These are phyloP conservation scores for Spodoptera littoralis DNA, from an alignment of 2,888 invertebrate species.

Conservation along the genomic window DNA sequence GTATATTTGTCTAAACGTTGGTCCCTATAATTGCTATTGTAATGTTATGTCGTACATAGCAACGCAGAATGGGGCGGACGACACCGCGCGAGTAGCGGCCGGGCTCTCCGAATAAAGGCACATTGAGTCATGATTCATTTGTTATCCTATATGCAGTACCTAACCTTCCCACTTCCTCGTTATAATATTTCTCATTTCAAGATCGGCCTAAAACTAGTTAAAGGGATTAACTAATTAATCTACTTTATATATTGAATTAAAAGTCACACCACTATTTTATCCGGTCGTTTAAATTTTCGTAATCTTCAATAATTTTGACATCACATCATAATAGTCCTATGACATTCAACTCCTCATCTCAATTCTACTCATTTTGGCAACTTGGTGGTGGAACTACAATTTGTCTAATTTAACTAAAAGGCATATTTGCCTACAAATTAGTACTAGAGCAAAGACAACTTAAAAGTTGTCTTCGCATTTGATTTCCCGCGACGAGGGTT, in stretches of 20 bases:
- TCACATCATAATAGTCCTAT: conserved; percentile 84
- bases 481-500: conserved; percentile 78
- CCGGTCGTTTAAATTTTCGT: conserved; percentile 74
- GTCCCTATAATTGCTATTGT: conserved; percentile 88
- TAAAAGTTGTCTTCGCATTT: conserved; percentile 86
- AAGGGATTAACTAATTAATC: conserved; percentile 75
- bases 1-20: conserved; percentile 88
- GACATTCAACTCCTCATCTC: conserved; percentile 77
- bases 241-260: conserved; percentile 78
- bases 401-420: conserved; percentile 84
- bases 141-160: conserved; percentile 81
- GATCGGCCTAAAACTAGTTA: conserved; percentile 83
- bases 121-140: conserved; percentile 85
- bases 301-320: conserved; percentile 81
- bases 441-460: conserved; percentile 71
- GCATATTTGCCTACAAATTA: conserved; percentile 77
- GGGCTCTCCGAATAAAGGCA: conserved; percentile 87
- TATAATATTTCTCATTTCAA: conserved; percentile 72
- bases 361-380: conserved; percentile 86
- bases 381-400: conserved; percentile 86
- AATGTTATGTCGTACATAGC: conserved; percentile 73
- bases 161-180: conserved; percentile 72
- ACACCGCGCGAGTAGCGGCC: conserved; percentile 81
- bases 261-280: conserved; percentile 85
- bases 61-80: conserved; percentile 69